Evolutionary conservation across 1,140 invertebrate species (phyloP).

Genomic region (Macrosteles quadrilineatus): DNA sequence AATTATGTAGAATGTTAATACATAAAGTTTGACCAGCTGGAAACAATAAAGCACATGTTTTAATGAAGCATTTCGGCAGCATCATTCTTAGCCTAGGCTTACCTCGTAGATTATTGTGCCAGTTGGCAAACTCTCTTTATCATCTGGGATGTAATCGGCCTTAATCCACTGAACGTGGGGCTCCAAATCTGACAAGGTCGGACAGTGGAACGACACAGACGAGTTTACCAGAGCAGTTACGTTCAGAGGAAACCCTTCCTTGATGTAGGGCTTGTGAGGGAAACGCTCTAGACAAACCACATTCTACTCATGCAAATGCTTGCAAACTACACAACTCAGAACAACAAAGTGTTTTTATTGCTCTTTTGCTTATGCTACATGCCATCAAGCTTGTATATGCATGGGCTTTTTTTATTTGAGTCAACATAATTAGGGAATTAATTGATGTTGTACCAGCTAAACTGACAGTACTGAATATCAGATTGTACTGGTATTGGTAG

Average conservation of each 20-base stretch:
- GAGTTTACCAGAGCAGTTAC: constrained; percentile 70
- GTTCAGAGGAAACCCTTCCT: constrained; percentile 75
- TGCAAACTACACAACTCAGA: too few relatives aligned
- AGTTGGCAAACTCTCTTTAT: constrained; percentile 53
- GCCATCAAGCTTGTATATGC: too few relatives aligned
- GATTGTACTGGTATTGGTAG: too few relatives aligned
- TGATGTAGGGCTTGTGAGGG: constrained; percentile 76
- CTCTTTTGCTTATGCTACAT: too few relatives aligned
- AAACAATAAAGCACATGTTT: constrained; percentile 12
- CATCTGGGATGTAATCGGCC: constrained; percentile 44
- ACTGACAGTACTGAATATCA: too few relatives aligned
- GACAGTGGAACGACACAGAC: constrained; percentile 71
- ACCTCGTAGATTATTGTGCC: constrained; percentile 58
- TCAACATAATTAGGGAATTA: too few relatives aligned
- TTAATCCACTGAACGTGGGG: constrained; percentile 74
- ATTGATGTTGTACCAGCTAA: too few relatives aligned
- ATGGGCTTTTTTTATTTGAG: too few relatives aligned
- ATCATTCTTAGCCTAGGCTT: constrained; percentile 39
- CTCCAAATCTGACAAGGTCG: constrained; percentile 70
- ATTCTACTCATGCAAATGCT: constrained; percentile 8
- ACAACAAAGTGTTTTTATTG: not conserved
- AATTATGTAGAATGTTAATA: too few relatives aligned
- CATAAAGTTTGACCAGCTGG: too few relatives aligned
- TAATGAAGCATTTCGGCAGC: not conserved
- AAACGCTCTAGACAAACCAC: constrained; percentile 61